Percentiles rank a stretch among this genome's conserved stretches.
Conservation (phyloP, 1,140 invertebrate species). For the Drosophila arawakana region DNA sequence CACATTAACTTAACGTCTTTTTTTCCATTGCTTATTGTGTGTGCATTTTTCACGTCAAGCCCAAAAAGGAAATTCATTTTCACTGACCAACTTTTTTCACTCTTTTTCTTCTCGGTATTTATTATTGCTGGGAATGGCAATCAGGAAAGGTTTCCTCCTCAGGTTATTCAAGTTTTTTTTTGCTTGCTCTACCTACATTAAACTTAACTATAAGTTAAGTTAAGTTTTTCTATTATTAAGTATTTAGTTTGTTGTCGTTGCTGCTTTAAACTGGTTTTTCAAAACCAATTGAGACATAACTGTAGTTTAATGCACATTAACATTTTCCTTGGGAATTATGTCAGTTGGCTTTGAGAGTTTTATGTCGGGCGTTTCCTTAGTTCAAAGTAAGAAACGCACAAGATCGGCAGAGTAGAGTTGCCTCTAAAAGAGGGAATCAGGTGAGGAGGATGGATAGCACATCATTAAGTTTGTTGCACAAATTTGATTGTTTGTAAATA, state of each 20-base stretch:
- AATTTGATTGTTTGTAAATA: constrained; percentile 53
- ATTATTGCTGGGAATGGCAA: constrained; percentile 49
- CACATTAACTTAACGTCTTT: constrained; percentile 10
- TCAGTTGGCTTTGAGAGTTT: constrained; percentile 54
- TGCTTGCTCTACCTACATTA: constrained; percentile 28
- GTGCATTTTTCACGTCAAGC: constrained; percentile 21
- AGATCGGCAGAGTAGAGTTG: neutral
- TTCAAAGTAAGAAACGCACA: constrained; percentile 42
- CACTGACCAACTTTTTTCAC: constrained; percentile 56
- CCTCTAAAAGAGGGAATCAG: neutral
- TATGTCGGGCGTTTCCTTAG: constrained; percentile 31
- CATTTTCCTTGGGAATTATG: constrained; percentile 76
- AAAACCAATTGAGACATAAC: constrained; percentile 68
- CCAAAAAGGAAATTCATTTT: constrained; percentile 69
- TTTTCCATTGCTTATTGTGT: neutral
- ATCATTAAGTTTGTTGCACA: constrained; percentile 32
- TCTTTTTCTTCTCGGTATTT: constrained; percentile 7
- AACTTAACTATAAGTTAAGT: constrained; percentile 40
- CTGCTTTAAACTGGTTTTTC: constrained; percentile 51
- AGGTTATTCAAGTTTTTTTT: constrained; percentile 44
- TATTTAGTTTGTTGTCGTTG: constrained; percentile 21
- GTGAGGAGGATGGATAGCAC: neutral
- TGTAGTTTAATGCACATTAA: constrained; percentile 70
- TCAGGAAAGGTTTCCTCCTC: constrained; percentile 63
- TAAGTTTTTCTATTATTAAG: constrained; percentile 37